These are phyloP conservation scores for Alosa alosa DNA, from an alignment of 2,113 vertebrate species.

Conservation along the genomic window DNA sequence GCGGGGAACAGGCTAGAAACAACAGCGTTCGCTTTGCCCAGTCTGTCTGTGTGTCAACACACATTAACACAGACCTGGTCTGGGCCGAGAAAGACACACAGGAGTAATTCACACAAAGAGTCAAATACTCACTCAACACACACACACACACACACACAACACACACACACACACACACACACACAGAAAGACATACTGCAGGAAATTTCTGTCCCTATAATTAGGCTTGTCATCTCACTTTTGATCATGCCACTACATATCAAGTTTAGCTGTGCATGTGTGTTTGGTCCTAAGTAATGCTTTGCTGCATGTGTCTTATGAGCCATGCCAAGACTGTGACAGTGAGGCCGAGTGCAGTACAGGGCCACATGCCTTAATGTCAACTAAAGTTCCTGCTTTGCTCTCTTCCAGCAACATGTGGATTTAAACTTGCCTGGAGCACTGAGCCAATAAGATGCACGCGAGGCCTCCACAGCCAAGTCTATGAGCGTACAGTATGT, in stretches of 20 bases:
- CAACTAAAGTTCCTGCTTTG: background rate
- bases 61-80: slow-evolving; percentile 78
- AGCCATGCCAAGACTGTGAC: background rate
- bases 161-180: background rate
- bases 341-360: background rate
- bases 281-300: background rate
- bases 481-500: background rate
- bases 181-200: background rate
- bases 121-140: background rate
- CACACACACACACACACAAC: background rate
- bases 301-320: background rate
- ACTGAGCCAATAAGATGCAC: background rate
- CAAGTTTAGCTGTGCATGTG: background rate
- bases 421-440: background rate
- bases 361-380: background rate
- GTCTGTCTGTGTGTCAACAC: slow-evolving; percentile 69
- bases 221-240: background rate
- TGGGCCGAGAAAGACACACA: slow-evolving; percentile 75
- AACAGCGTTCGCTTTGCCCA: slow-evolving; percentile 71
- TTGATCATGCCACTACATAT: background rate
- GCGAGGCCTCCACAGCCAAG: background rate
- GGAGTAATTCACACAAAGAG: slow-evolving; percentile 46
- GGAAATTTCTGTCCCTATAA: background rate
- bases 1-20: slow-evolving; percentile 60
- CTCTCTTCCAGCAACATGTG: background rate